Evolutionary conservation across 1,140 invertebrate genomes (phyloP), one percentile per base, ranked within the genome.

Genomic region (Temnothorax nylanderi): DNA sequence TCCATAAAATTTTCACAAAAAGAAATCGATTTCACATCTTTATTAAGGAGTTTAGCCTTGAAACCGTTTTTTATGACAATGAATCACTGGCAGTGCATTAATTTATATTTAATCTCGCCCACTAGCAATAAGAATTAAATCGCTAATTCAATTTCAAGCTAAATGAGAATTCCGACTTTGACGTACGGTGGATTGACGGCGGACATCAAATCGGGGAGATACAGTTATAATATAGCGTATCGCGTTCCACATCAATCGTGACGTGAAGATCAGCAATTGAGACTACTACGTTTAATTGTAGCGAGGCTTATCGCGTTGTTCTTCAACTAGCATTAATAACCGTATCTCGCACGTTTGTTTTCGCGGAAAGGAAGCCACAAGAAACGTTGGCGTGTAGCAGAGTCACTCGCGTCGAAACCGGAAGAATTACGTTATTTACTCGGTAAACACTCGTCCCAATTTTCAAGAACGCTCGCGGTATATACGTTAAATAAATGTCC

Each of bases 171-270:
- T 18, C 18, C 69, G 16, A 75, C 0, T 21, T 47, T 75, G n/a
- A 60, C 41, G 26, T 37, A 16, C 54, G 37, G 13, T 60, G 41
- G 74, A 76, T 54, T n/a, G 41, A 75, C 18, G 13, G 5, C 16
- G 16, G 41, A 18, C 26, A 13, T 84, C 6, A 41, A 47, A 37
- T 60, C 69, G 21, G 8, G 47, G 21, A 47, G 26, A 47, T 84
- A 75, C 32, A 75, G 81, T 75, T 84, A 75, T 58, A 75, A 44
- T 34, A 26, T 76, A 69, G 56, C 64, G 64, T 71, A 84, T 60
- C 54, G 41, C 58, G 49, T 76, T 76, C n/a, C 56, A 58, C 54
- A 37, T 56, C 58, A 54, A 75, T 75, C 32, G 56, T 84, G 67
- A 75, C 54, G 37, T n/a, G 26, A 41, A 58, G 72, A 75, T 75